phyloP scores from a whole-genome alignment of 1,140 invertebrate genomes.

The Prorops nasuta region DNA sequence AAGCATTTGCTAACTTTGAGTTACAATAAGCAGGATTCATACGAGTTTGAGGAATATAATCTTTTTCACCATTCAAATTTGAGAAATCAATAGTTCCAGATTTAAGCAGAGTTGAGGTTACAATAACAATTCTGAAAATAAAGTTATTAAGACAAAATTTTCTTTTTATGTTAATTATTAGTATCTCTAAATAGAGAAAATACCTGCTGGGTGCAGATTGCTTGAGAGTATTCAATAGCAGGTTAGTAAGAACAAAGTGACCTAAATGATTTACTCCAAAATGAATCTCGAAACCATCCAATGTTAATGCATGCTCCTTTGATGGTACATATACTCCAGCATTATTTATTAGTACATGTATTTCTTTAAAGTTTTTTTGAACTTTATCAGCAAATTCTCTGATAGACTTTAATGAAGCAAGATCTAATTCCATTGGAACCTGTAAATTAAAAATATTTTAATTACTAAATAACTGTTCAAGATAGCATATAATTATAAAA shows the following conservation, averaged over 20 bases:
- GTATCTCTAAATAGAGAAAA: conserved; percentile 26
- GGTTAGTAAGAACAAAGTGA: conserved; percentile 81
- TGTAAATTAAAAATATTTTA: conserved; percentile 33
- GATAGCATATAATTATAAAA: conserved; percentile 5
- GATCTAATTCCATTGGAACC: conserved; percentile 71
- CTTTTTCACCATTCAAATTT: conserved; percentile 65
- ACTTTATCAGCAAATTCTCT: conserved; percentile 67
- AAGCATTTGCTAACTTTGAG: conserved; percentile 76
- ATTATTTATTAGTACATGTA: conserved; percentile 78
- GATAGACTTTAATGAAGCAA: conserved; percentile 71
- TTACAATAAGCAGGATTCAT: conserved; percentile 73
- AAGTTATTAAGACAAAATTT: conserved; percentile 9
- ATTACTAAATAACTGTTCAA: not conserved
- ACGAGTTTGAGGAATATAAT: conserved; percentile 50
- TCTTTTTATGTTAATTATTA: not conserved
- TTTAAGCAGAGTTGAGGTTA: conserved; percentile 61
- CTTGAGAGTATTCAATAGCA: conserved; percentile 70
- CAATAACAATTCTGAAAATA: conserved; percentile 57
- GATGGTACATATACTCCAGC: conserved; percentile 66
- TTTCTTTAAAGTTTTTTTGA: conserved; percentile 60
- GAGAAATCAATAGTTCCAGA: conserved; percentile 72
- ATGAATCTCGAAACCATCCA: conserved; percentile 83
- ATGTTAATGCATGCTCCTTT: conserved; percentile 58
- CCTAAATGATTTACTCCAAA: conserved; percentile 79
- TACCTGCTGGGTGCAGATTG: conserved; percentile 64